Percentiles rank a stretch among this genome's conserved stretches.
Conservation (phyloP, 2,888 invertebrate genomes). For the Melipona beecheii region DNA sequence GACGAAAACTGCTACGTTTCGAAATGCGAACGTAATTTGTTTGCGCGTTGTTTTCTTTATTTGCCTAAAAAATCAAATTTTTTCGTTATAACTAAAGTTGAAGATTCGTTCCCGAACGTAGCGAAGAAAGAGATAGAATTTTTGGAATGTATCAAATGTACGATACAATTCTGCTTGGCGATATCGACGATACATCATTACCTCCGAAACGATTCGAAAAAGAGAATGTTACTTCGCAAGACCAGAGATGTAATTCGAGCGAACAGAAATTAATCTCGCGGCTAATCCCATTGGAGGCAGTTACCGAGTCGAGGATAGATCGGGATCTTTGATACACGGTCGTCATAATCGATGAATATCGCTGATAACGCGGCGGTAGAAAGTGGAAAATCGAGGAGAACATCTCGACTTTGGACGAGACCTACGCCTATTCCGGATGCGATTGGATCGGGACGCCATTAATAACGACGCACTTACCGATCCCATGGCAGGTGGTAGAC, state of each 20-base stretch:
- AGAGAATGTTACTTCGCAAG: background rate
- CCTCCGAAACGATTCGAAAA: background rate
- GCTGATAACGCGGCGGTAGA: constrained; percentile 44
- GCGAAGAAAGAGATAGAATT: too few relatives aligned
- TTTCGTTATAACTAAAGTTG: too few relatives aligned
- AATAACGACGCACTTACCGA: constrained; percentile 82
- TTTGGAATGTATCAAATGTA: too few relatives aligned
- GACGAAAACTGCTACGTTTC: too few relatives aligned
- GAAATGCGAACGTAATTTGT: too few relatives aligned
- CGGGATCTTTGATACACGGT: background rate
- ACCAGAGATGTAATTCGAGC: background rate
- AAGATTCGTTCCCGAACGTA: too few relatives aligned
- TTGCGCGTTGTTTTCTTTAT: too few relatives aligned
- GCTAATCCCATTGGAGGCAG: background rate
- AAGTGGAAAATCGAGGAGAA: constrained; percentile 56
- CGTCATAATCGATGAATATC: background rate
- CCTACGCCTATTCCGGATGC: constrained; percentile 80
- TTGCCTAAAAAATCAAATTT: too few relatives aligned
- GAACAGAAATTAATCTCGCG: background rate
- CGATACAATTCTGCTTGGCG: too few relatives aligned
- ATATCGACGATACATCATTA: too few relatives aligned
- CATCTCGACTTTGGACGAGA: constrained; percentile 62
- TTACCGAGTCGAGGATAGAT: background rate
- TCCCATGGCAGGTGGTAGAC: constrained; percentile 81
- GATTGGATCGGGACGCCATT: constrained; percentile 79